phyloP scores from a whole-genome alignment of 1,140 invertebrate genomes.

The Drosophila ironensis region DNA sequence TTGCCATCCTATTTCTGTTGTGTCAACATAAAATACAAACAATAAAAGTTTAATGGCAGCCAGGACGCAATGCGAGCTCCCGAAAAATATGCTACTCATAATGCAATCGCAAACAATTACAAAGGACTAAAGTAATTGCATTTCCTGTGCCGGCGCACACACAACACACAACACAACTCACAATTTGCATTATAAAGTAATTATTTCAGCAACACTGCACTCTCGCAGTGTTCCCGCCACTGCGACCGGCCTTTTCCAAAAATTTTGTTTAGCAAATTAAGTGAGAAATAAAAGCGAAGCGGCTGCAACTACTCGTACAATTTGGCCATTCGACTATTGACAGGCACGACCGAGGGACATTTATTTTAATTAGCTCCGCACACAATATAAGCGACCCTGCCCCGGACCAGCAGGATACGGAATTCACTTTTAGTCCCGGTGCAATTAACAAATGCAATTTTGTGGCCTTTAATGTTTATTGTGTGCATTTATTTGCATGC shows the following conservation, averaged over 20 bases:
- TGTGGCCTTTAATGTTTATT: constrained; percentile 52
- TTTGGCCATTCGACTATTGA: constrained; percentile 49
- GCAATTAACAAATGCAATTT: constrained; percentile 69
- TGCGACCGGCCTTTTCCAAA: constrained; percentile 1
- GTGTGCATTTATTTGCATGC: constrained; percentile 20
- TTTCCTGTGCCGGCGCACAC: constrained; percentile 30
- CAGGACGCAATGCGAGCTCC: constrained; percentile 9
- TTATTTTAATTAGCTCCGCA: constrained; percentile 73
- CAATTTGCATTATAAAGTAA: constrained; percentile 69
- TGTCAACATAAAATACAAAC: constrained; percentile 20
- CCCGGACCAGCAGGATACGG: constrained; percentile 3
- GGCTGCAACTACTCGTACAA: constrained; percentile 36
- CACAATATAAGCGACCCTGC: constrained; percentile 12
- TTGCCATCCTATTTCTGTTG: constrained; percentile 22
- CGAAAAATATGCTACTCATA: constrained; percentile 61
- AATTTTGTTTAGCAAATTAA: constrained; percentile 60
- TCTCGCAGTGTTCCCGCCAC: not conserved
- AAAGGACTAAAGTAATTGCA: constrained; percentile 62
- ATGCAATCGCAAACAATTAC: constrained; percentile 68
- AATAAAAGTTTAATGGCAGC: constrained; percentile 23
- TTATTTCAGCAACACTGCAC: constrained; percentile 54
- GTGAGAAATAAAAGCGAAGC: constrained; percentile 58
- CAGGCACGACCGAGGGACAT: constrained; percentile 57
- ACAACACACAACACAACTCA: not conserved
- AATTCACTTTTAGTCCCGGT: constrained; percentile 35